Base-by-base conservation (phyloP, 35 echinoderm and acorn worm species). In the Acanthaster planci region DNA sequence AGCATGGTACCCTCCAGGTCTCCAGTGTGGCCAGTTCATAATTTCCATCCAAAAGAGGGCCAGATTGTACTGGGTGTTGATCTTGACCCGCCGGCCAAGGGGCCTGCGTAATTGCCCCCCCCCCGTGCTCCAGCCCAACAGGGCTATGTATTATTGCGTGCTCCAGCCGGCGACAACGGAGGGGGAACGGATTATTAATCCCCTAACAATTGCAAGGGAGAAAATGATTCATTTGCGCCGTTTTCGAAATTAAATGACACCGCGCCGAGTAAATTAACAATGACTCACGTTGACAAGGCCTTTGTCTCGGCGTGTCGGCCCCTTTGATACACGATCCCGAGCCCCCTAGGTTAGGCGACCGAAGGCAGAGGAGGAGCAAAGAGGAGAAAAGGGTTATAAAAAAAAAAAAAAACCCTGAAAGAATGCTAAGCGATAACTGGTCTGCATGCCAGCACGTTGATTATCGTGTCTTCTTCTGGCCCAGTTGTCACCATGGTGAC, bases 241-340 rank as follows among this genome's bases (percentile, higher is more conserved):
- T 30, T 72, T 72, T 72, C 64, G 42, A 72, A 72, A 72, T 72
- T 72, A 72, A 72, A 72, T 72, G 64, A 72, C 64, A 72, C 34
- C 64, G 64, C 64, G 34, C 26, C 64, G 64, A 72, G 64, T 72
- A 72, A 72, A 72, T 72, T 72, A 72, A 72, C 64, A 72, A 72
- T 72, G 64, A 72, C 64, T 72, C 64, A 72, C 64, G 64, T 26
- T 31, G 64, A 34, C 64, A 26, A 30, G 64, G 64, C 64, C 23
- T 72, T 72, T 72, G 64, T 72, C 64, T 72, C 64, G 10, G 26
- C 26, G 14, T 12, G 26, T 26, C 64, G 64, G 64, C 64, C 1
- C 64, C 64, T 72, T 72, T 72, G 64, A 72, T 72, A 72, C 64
- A 72, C 64, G 26, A 72, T 72, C 23, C 64, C 10, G 30, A 26